Base-by-base conservation (phyloP, 2,888 invertebrate species). In the Prosopocoilus inquinatus region DNA sequence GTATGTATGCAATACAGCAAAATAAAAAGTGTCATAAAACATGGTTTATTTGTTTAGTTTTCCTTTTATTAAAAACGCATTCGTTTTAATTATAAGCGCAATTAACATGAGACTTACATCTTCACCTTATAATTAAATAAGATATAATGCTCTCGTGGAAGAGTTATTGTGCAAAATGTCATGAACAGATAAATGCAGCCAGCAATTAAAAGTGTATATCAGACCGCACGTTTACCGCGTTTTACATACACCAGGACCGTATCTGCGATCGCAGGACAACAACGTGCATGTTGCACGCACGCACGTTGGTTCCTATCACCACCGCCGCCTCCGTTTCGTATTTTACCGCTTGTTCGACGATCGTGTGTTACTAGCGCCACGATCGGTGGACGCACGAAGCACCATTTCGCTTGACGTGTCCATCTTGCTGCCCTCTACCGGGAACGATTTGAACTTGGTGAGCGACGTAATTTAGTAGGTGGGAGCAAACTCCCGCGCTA, bases 401-500 rank as follows among this genome's bases (percentile, higher is more conserved):
- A 59, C 55, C 15, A 9, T 39, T 34, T 36, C 32, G 47, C 53
- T 48, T 50, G 36, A 57, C 47, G 36, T 45, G 33, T 41, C 47
- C 15, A 33, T 34, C 50, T 33, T 32, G 33, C 47, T 64, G 63
- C 67, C 68, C 68, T 68, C 70, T 69, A 57, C 45, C 43, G 51
- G 36, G 11, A 33, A 51, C 28, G n/a, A 36, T 38, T 46, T 12
- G 59, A 67, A 68, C 61, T 41, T 28, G 41, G 32, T 36, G 13
- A 7, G 9, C 28, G 9, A 9, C 32, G 46, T 46, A 15, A 52
- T 2, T 11, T 8, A n/a, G 7, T 41, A 54, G 49, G 50, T 49
- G 20, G 34, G 45, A 34, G 15, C 41, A 47, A 53, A 36, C 45
- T 53, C 47, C 15, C 32, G 47, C 15, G 5, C 13, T 13, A 32